Conservation (phyloP, 1,140 invertebrate species). For the Drosophila bocki region DNA sequence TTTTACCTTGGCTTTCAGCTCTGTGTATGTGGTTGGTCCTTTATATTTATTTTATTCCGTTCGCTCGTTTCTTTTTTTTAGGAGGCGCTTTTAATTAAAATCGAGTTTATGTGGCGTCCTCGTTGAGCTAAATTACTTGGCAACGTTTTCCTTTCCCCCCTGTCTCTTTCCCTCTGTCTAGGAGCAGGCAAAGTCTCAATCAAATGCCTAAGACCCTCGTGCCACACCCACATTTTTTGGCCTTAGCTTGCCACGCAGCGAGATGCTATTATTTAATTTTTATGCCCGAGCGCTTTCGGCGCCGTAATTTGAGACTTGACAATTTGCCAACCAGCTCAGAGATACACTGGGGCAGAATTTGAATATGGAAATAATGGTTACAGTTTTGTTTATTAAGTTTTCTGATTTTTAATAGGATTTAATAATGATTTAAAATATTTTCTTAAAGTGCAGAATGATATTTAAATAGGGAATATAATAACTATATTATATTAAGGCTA, state of each 20-base stretch:
- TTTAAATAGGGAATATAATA: not conserved
- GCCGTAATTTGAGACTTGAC: conserved; percentile 69
- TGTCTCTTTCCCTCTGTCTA: not conserved
- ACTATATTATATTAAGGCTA: too few species aligned
- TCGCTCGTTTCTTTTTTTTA: conserved; percentile 21
- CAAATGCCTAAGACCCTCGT: conserved; percentile 43
- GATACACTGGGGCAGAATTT: conserved; percentile 16
- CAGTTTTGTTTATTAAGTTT: conserved; percentile 4
- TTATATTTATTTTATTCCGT: conserved; percentile 57
- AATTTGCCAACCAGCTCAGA: conserved; percentile 49
- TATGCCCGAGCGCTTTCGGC: conserved; percentile 67
- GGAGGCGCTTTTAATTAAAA: conserved; percentile 72
- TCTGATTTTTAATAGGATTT: not conserved
- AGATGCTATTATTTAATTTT: conserved; percentile 77
- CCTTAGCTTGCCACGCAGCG: conserved; percentile 12
- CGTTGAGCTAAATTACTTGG: conserved; percentile 62
- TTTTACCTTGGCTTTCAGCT: conserved; percentile 29
- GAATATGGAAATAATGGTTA: not conserved
- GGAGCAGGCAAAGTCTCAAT: conserved; percentile 28
- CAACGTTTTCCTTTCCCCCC: conserved; percentile 33
- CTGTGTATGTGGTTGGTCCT: conserved; percentile 4
- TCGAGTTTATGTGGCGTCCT: conserved; percentile 61
- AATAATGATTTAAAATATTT: not conserved
- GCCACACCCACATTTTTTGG: conserved; percentile 14
- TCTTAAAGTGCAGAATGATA: not conserved